Evolutionary conservation across 2,888 invertebrate species (phyloP), one percentile per base, ranked within the genome.

Genomic region (Sphecodes monilicornis): DNA sequence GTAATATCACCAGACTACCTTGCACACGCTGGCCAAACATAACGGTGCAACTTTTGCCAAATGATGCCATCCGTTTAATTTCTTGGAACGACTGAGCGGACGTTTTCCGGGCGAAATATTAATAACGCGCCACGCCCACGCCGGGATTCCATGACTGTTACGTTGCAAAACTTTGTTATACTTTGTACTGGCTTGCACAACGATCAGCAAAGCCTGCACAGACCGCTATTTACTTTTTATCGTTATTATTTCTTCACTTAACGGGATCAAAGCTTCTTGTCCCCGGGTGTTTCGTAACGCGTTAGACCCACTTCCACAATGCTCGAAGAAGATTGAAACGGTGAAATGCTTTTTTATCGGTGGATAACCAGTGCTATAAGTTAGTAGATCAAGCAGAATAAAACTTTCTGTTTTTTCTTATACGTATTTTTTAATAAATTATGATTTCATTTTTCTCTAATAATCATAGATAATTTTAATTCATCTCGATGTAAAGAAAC

Each of bases 1-100:
- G 88, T 90, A 90, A 90, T 90, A 90, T 90, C 84, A 60, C 84
- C 82, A 71, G 83, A 75, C 81, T 78, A 84, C 75, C 76, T 78
- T 78, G 82, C 84, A 82, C 77, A 85, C 78, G 79, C 80, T 68
- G 80, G 84, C 80, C 89, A 86, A 89, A 86, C 87, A 71, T 89
- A 88, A 89, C 84, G 84, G 82, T 70, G 72, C 86, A 84, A 93
- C 91, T 93, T 88, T 92, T 94, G 93, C 93, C 94, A 93, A 94
- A 94, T 93, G 92, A 94, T 93, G 92, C 91, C 91, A 93, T 93
- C 92, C 91, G 91, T 93, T 93, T 93, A 93, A 93, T 92, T 92
- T 92, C 92, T 90, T 92, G 91, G 91, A 93, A 91, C 90, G 89
- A 89, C 89, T 88, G 89, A 87, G 82, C 86, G 70, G 84, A 89